Evolutionary conservation across 2,797 vertebrate species (phyloP).

Genomic region (Eutrigla gurnardus): DNA sequence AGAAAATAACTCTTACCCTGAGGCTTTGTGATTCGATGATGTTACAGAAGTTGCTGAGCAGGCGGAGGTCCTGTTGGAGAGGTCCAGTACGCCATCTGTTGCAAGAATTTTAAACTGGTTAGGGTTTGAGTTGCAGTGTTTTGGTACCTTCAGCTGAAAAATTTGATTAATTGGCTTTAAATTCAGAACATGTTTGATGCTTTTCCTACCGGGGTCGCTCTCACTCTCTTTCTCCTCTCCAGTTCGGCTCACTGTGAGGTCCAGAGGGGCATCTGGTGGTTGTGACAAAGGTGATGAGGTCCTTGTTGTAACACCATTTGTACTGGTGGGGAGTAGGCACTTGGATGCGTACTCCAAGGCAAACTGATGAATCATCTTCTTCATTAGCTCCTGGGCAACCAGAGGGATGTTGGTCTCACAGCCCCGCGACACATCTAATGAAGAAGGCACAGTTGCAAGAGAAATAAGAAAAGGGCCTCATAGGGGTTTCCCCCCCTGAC

Average conservation of each 20-base stretch:
- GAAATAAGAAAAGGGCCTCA: background rate
- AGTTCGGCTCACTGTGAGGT: conserved; percentile 94
- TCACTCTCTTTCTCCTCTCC: conserved; percentile 83
- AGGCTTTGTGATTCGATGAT: conserved; percentile 86
- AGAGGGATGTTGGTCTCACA: conserved; percentile 96
- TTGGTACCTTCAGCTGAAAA: conserved; percentile 8
- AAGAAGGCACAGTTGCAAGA: conserved; percentile 19
- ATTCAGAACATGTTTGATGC: background rate
- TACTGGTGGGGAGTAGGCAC: conserved; percentile 91
- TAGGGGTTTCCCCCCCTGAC: too few species aligned
- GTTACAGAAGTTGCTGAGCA: conserved; percentile 84
- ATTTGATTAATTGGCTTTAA: background rate
- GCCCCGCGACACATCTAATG: conserved; percentile 92
- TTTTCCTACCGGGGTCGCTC: conserved; percentile 86
- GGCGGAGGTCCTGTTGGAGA: conserved; percentile 92
- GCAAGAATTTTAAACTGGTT: conserved; percentile 31
- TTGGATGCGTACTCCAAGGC: conserved; percentile 98
- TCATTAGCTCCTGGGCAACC: conserved; percentile 99
- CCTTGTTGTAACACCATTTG: conserved; percentile 87
- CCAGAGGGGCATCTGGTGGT: conserved; percentile 92
- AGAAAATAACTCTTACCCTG: conserved; percentile 89
- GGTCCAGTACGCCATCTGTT: conserved; percentile 96
- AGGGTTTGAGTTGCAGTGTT: conserved; percentile 15
- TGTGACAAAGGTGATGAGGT: conserved; percentile 86
- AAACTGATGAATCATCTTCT: conserved; percentile 99